Evolutionary conservation across 2,888 invertebrate genomes (phyloP).

Genomic region (Malacosoma neustria): DNA sequence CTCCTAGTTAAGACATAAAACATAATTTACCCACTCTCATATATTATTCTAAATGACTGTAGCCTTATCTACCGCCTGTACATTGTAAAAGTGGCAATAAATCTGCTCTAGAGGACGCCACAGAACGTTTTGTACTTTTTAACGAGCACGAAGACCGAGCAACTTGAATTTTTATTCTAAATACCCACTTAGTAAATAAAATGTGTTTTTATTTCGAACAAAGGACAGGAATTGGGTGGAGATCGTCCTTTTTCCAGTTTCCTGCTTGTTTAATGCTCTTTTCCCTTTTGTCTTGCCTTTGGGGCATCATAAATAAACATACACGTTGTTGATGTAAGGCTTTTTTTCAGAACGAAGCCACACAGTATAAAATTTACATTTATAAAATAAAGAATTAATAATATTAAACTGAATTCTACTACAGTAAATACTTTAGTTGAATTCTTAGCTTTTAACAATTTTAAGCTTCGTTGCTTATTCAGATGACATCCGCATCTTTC

Average conservation of each 20-base stretch:
- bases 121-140: constrained; percentile 54
- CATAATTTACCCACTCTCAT: not conserved
- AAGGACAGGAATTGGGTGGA: constrained; percentile 60
- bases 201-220: constrained; percentile 65
- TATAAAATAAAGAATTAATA: too few species aligned
- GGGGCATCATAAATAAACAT: not conserved
- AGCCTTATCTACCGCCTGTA: not conserved
- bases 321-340: too few species aligned
- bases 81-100: constrained; percentile 25
- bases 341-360: too few species aligned
- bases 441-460: too few species aligned
- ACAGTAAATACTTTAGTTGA: too few species aligned
- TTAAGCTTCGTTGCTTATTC: too few species aligned
- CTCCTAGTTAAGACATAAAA: too few species aligned
- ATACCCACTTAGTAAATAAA: constrained; percentile 71
- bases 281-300: constrained; percentile 1
- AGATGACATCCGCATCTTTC: too few species aligned
- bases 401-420: too few species aligned
- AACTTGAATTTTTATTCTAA: constrained; percentile 72
- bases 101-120: constrained; percentile 29
- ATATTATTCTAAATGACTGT: not conserved
- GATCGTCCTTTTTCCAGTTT: constrained; percentile 47
- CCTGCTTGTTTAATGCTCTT: constrained; percentile 30
- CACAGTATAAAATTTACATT: too few species aligned
- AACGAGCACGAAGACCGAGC: constrained; percentile 38